phyloP scores from a whole-genome alignment of 2,113 vertebrate species.

The Podilymbus podiceps region DNA sequence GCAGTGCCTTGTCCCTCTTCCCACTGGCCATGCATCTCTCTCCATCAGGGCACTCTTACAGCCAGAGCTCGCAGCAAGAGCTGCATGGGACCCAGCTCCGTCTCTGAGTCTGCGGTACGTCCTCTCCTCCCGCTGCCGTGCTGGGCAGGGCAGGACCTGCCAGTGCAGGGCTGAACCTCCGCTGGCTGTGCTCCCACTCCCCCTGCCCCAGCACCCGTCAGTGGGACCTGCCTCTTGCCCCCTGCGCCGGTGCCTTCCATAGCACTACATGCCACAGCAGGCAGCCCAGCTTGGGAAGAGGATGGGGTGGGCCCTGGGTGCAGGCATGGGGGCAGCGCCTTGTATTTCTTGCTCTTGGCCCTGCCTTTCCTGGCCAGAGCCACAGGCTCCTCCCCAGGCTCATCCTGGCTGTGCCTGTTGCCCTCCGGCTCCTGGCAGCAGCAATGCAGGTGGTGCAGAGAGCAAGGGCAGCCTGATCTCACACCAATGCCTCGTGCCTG shows the following conservation, averaged over 20 bases:
- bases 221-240: neutral
- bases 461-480: neutral
- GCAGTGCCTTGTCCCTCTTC: neutral
- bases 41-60: conserved; percentile 85
- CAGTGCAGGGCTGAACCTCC: neutral
- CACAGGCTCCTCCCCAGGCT: neutral
- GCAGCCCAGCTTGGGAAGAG: neutral
- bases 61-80: conserved; percentile 81
- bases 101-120: conserved; percentile 85
- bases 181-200: neutral
- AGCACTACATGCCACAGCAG: neutral
- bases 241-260: neutral
- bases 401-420: neutral
- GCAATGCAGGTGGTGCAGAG: neutral
- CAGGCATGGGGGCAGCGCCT: neutral
- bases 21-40: conserved; percentile 71
- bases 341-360: neutral
- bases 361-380: neutral
- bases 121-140: conserved; percentile 49
- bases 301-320: neutral
- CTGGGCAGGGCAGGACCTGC: neutral
- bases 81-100: conserved; percentile 78
- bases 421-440: neutral
- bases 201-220: neutral
- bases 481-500: conserved; percentile 25